Evolutionary conservation across 2,888 invertebrate species (phyloP), one percentile per base, ranked within the genome.

Genomic region (Drosophila mercatorum): DNA sequence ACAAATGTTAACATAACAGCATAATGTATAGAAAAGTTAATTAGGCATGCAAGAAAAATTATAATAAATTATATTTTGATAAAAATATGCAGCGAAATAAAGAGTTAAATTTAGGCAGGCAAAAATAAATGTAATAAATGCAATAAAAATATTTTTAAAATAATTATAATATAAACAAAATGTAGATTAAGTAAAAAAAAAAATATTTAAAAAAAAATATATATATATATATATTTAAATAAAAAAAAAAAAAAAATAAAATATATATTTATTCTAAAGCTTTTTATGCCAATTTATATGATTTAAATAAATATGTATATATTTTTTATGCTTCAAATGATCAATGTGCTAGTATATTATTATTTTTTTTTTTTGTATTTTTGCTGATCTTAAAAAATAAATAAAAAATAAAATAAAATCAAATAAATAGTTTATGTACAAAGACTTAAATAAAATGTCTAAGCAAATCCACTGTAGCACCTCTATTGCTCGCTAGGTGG

Each of bases 31-130:
- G 46, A 3, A 52, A 26, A 44, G 26, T 53, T 63, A 60, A 60
- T 72, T 71, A 49, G 36, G 59, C 78, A 51, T 43, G 40, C 28
- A 55, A 17, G 7, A 28, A 22, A 40, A 46, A 56, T 61, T 61
- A 58, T 26, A 31, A 43, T 47, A 14, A 66, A 31, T 66, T 75
- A 68, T 87, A 78, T 87, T 87, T 87, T 87, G 58, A 64, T 75
- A 78, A 56, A 56, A 66, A 68, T 67, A 41, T 57, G 56, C 43
- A 55, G 40, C 40, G 6, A 51, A 14, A 43, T 31, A n/a, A 51
- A 60, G 28, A 44, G 47, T 31, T 11, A 3, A 26, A 47, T 5
- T 17, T n/a, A 28, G 47, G 11, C 43, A 43, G 38, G 8, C 31
- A 28, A 26, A 44, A 38, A n/a, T 10, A 17, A 17, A 17, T 26